These are phyloP conservation scores for Priocnemis perturbator DNA, from an alignment of 2,888 invertebrate species.

Conservation along the genomic window DNA sequence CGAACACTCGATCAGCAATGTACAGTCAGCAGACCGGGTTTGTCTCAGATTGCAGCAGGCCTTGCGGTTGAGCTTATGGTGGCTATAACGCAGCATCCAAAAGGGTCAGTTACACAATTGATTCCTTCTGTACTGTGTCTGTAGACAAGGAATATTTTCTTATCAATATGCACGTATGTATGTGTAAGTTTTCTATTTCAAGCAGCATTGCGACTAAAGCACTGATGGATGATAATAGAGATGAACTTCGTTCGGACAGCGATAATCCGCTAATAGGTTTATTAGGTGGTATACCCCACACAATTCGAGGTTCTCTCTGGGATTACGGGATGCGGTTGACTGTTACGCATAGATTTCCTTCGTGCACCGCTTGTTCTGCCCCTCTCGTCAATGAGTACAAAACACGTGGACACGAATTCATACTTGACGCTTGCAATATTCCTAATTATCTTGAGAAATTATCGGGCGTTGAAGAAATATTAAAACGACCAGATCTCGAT, in stretches of 20 bases:
- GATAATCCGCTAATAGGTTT: constrained; percentile 78
- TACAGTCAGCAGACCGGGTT: constrained; percentile 96
- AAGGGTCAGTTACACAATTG: constrained; percentile 77
- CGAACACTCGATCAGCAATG: constrained; percentile 98
- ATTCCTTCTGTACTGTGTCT: not conserved
- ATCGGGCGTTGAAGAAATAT: constrained; percentile 78
- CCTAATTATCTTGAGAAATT: constrained; percentile 80
- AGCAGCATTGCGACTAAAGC: constrained; percentile 67
- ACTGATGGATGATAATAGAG: constrained; percentile 76
- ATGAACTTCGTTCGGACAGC: constrained; percentile 68
- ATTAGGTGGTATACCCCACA: constrained; percentile 92
- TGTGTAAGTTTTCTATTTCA: constrained; percentile 19
- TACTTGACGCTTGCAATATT: constrained; percentile 79
- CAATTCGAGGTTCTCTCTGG: constrained; percentile 93
- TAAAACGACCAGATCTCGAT: constrained; percentile 69
- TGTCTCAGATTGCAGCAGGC: constrained; percentile 92
- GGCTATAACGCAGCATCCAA: constrained; percentile 89
- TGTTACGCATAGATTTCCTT: constrained; percentile 89
- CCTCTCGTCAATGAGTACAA: constrained; percentile 71
- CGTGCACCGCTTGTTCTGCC: constrained; percentile 94
- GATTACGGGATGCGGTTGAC: constrained; percentile 89
- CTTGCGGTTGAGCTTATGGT: constrained; percentile 94
- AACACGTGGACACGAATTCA: constrained; percentile 76
- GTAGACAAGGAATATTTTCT: not conserved
- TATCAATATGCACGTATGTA: constrained; percentile 2